Evolutionary conservation across 2,888 invertebrate genomes (phyloP).

Genomic region (Stenurella melanura): DNA sequence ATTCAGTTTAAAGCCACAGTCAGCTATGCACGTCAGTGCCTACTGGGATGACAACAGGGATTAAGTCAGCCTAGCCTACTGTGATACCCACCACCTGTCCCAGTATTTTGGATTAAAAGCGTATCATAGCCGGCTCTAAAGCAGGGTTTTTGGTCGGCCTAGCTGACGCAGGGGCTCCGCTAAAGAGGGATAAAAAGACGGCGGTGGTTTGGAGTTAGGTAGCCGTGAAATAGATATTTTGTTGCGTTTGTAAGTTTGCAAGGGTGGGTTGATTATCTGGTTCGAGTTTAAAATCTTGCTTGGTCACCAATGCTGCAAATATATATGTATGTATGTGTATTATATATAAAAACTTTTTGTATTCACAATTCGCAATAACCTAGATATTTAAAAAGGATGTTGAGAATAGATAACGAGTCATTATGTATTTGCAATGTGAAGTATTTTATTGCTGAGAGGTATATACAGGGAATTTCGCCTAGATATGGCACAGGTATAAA

Average conservation of each 20-base stretch:
- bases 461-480: too few species aligned
- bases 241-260: constrained; percentile 39
- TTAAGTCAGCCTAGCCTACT: constrained; percentile 55
- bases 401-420: too few species aligned
- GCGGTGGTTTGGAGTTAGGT: constrained; percentile 50
- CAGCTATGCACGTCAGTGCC: constrained; percentile 54
- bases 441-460: too few species aligned
- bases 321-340: too few species aligned
- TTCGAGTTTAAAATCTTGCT: constrained; percentile 15
- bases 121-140: constrained; percentile 51
- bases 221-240: constrained; percentile 59
- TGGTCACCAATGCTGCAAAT: not conserved
- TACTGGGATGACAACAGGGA: constrained; percentile 55
- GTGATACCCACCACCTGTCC: constrained; percentile 60
- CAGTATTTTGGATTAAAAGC: constrained; percentile 58
- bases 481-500: too few species aligned
- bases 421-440: too few species aligned
- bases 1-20: constrained; percentile 51
- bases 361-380: too few species aligned
- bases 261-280: constrained; percentile 41
- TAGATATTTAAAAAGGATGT: too few species aligned
- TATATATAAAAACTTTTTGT: too few species aligned
- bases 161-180: constrained; percentile 44
- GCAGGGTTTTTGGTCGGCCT: constrained; percentile 31
- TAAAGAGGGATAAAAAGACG: constrained; percentile 53